Evolutionary conservation across 2,888 invertebrate species (phyloP).

Genomic region (Conops quadrifasciatus): DNA sequence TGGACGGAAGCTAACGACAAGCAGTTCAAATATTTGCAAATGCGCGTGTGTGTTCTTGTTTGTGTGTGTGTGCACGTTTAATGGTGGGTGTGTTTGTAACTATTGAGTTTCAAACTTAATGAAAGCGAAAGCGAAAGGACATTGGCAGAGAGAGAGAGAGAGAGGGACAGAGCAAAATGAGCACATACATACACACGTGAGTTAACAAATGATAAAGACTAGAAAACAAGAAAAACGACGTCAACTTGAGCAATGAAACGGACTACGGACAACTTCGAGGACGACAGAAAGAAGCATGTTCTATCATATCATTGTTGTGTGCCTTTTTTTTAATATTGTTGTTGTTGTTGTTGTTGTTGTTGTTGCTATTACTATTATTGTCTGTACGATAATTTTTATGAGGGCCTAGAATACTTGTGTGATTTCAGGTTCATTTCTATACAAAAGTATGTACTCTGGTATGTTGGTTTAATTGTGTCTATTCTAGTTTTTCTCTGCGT

Average conservation of each 20-base stretch:
- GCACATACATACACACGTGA: too few relatives aligned
- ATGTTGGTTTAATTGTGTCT: conserved; percentile 37
- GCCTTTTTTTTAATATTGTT: too few relatives aligned
- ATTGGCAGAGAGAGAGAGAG: background rate
- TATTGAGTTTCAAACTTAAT: background rate
- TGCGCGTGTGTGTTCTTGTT: too few relatives aligned
- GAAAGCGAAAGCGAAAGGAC: background rate
- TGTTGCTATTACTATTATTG: conserved; percentile 25
- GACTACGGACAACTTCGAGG: conserved; percentile 18
- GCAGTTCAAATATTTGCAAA: conserved; percentile 5
- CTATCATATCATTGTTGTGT: conserved; percentile 19
- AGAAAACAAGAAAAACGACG: conserved; percentile 8
- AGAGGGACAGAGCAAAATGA: too few relatives aligned
- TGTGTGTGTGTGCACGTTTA: background rate
- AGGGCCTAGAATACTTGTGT: conserved; percentile 36
- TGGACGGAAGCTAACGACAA: background rate
- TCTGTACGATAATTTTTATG: too few relatives aligned
- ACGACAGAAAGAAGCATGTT: conserved; percentile 26
- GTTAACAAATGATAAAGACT: background rate
- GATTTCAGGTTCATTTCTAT: conserved; percentile 24
- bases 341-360: conserved; percentile 24
- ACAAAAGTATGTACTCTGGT: background rate
- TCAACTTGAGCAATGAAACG: conserved; percentile 29
- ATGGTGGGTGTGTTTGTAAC: background rate
- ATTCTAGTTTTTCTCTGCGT: background rate